Evolutionary conservation across 2,888 invertebrate genomes (phyloP), one percentile per base, ranked within the genome.

Genomic region (Gymnocheta viridis): DNA sequence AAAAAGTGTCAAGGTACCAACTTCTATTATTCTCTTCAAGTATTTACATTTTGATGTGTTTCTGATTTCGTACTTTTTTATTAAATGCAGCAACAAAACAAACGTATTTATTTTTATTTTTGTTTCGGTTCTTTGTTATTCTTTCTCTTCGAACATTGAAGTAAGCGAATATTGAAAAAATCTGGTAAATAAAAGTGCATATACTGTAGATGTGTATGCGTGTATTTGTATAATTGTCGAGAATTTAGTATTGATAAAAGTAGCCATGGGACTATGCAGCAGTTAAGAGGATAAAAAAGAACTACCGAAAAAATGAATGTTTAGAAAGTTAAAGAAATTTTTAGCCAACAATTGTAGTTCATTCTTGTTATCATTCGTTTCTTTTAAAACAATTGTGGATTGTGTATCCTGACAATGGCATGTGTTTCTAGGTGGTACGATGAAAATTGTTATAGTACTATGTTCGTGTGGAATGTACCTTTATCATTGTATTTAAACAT

Each of bases 101-200:
- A 51, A 60, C 66, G 4, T 62, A 56, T 80, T 82, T 81, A 76
- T 81, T 82, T 82, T 82, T 78, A 60, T 69, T 77, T 51, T 41
- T 76, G 38, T 82, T 80, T 60, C 44, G 80, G 62, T 85, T 82
- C 74, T 64, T 72, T 70, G 62, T 82, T 70, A 22, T 84, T 41
- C 73, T 82, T 79, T 80, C 49, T 35, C 24, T 66, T 60, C 51
- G 10, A 47, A 49, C 44, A 60, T 35, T 80, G 54, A 49, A 70
- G 76, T 78, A 27, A 67, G 72, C 54, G 22, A 54, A n/a, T n/a
- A n/a, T n/a, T 12, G 41, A 51, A 77, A 44, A 38, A 69, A 67
- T 17, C 49, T 67, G 19, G 12, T 60, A 72, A 56, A 62, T 38
- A 22, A 14, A 47, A 74, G 0, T 51, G 9, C 17, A 19, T 74